Conservation (phyloP, 2,113 vertebrate species). For the Mandrillus leucophaeus region DNA sequence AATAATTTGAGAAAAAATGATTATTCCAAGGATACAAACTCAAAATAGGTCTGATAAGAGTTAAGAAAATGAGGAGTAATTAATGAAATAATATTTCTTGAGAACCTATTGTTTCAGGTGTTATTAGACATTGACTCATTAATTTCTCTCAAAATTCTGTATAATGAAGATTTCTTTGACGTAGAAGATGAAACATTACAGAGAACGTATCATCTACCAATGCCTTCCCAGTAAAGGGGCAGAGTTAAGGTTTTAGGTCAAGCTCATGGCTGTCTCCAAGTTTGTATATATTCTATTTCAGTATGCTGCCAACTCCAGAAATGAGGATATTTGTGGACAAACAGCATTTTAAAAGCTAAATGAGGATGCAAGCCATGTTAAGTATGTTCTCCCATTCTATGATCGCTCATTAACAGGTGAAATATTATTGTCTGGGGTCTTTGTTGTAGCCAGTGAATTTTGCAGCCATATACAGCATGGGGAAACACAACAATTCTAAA, state of each 20-base stretch:
- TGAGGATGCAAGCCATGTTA: background rate
- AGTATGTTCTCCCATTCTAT: background rate
- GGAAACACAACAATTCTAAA: background rate
- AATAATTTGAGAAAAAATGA: background rate
- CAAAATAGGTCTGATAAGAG: background rate
- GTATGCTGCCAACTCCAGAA: background rate
- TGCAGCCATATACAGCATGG: background rate
- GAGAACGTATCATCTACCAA: background rate
- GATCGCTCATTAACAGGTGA: background rate
- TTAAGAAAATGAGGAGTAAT: background rate
- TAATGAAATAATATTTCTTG: background rate
- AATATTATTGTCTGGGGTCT: background rate
- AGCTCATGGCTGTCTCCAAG: background rate
- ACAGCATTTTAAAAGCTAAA: background rate
- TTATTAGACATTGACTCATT: background rate
- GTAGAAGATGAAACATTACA: background rate
- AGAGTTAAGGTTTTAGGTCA: background rate
- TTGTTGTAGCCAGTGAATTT: background rate
- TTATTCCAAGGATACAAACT: background rate
- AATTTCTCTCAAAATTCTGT: background rate
- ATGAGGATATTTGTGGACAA: background rate
- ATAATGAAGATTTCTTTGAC: background rate
- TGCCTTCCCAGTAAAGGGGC: background rate
- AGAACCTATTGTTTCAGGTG: background rate
- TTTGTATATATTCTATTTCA: too few relatives aligned